Evolutionary conservation across 2,888 invertebrate species (phyloP), one percentile per base, ranked within the genome.

Genomic region (Ormyrus labotus): DNA sequence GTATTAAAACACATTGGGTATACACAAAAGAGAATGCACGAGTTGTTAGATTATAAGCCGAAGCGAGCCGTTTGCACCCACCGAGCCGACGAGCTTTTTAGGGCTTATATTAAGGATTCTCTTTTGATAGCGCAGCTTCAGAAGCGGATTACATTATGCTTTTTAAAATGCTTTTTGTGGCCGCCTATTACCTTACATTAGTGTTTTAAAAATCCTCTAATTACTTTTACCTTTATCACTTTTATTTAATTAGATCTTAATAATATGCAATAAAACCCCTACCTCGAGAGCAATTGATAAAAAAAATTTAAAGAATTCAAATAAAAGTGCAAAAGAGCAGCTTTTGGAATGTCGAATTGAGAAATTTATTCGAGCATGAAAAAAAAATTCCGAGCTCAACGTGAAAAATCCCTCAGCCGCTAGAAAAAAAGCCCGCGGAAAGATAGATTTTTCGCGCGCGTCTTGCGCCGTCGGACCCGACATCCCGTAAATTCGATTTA

Each of bases 401-500:
- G 34, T 34, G 34, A 34, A 34, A 34, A 34, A 34, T 34, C 34
- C 34, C 34, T 34, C 34, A 4, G 34, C 4, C 34, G 34, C 34
- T 34, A 34, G 34, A 34, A 34, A 34, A 19, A 19, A 19, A 19
- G 19, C 19, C 19, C 19, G 19, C 19, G 19, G 19, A 19, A 19
- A 19, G 19, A 34, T 34, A 34, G 34, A 50, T 61, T 51, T 8
- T 10, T 64, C 64, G 63, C 11, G 13, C 53, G n/a, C 45, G 47
- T 67, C 58, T 74, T n/a, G 48, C 48, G 47, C 19, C 13, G 34
- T 57, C n/a, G 8, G 55, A 5, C 53, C 58, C 50, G 70, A 60
- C 58, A 34, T n/a, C 10, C 63, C 70, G 65, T 50, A 71, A 78
- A 78, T 78, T 65, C 58, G 71, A 78, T 78, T 71, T 64, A 51